Evolutionary conservation across 2,113 vertebrate genomes (phyloP), one percentile per base, ranked within the genome.

Genomic region (Pelecanus crispus): DNA sequence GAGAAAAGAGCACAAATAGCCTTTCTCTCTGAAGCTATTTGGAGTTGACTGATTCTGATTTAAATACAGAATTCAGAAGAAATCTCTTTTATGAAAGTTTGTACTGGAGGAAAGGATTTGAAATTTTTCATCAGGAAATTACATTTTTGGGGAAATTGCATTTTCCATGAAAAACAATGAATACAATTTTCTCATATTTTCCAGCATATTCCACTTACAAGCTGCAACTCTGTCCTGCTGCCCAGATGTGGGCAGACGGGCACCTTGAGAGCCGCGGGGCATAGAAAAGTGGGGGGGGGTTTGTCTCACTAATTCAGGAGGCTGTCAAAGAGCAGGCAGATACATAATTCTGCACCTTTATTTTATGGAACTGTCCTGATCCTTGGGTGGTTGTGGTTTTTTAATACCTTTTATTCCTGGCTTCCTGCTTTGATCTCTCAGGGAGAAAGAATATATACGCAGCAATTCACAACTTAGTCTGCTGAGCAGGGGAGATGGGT

Each of bases 221-320:
- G 52, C 34, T 68, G 31, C 44, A 59, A 1, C n/a, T 70, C 58
- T 63, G 55, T 36, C 56, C 32, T 81, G 47, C 52, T 87, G 40
- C 42, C 31, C 92, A 81, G 59, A 62, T 88, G 42, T 58, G 81
- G 81, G 36, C 63, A 82, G 68, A 49, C 4, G 4, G 52, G 38
- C 24, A 62, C 24, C 10, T 81, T 55, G 29, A 62, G 28, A 66
- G 70, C 47, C 1, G 0, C 1, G 3, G 49, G 70, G 10, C 36
- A 42, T 2, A 38, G 50, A 12, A 45, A 73, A 83, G 15, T 15
- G 8, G 2, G 7, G 2, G 2, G 7, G 6, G 3, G 2, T 11
- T 50, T 72, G 7, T 40, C 44, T 71, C 32, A 3, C 9, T 79
- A 3, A 15, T 70, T 56, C 55, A 50, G 26, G 25, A 91, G 55